phyloP scores from a whole-genome alignment of 2,888 invertebrate genomes.

The Stomorhina lunata region DNA sequence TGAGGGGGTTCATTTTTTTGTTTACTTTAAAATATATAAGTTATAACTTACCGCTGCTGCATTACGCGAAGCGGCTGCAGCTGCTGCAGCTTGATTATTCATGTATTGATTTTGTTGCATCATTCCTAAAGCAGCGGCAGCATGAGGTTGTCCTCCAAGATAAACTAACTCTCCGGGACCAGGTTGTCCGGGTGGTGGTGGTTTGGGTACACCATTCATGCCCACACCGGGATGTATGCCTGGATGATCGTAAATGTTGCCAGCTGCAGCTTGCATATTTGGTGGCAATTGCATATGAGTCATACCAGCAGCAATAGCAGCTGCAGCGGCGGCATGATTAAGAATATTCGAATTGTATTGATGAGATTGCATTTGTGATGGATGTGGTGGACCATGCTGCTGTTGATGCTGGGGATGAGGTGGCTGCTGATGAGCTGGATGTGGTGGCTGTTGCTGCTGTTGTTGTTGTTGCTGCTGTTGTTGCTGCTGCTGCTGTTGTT shows the following conservation, averaged over 20 bases:
- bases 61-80: constrained; percentile 76
- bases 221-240: constrained; percentile 73
- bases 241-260: constrained; percentile 79
- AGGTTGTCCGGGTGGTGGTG: constrained; percentile 66
- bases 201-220: constrained; percentile 74
- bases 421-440: constrained; percentile 81
- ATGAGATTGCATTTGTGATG: constrained; percentile 81
- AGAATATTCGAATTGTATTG: constrained; percentile 78
- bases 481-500: constrained; percentile 77
- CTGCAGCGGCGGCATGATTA: constrained; percentile 77
- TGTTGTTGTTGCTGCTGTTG: constrained; percentile 81
- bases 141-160: constrained; percentile 78
- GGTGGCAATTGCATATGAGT: constrained; percentile 77
- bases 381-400: constrained; percentile 78
- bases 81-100: constrained; percentile 77
- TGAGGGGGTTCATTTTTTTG: too few species aligned
- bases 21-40: too few species aligned
- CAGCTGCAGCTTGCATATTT: constrained; percentile 71
- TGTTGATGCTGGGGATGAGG: constrained; percentile 81
- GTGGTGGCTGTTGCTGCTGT: constrained; percentile 74
- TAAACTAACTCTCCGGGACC: constrained; percentile 78
- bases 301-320: constrained; percentile 74
- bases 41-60: constrained; percentile 79
- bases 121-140: constrained; percentile 73
- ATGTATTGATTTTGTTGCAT: constrained; percentile 80